A percentile compares a stretch with the other conserved stretches of the same genome.
phyloP scores from a whole-genome alignment of 1,140 invertebrate genomes.

The Schlechtendalia chinensis region DNA sequence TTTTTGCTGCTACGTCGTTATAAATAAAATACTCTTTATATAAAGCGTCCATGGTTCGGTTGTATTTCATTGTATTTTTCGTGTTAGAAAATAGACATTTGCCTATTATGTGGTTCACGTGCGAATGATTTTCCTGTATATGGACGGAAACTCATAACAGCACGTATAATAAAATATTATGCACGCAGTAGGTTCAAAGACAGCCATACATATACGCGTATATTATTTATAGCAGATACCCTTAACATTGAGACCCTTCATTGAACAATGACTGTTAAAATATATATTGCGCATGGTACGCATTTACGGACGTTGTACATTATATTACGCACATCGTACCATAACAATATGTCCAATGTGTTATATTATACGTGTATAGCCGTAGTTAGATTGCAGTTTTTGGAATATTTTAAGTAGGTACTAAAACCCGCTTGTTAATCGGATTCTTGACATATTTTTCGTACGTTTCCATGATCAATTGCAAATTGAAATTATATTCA shows the following conservation, averaged over 20 bases:
- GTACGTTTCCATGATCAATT: too few species aligned
- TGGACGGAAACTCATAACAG: not conserved
- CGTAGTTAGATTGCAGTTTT: not conserved
- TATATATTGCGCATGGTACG: not conserved
- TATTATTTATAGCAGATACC: not conserved
- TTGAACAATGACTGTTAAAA: conserved; percentile 8
- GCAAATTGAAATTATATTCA: too few species aligned
- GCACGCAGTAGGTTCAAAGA: too few species aligned
- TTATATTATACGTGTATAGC: too few species aligned
- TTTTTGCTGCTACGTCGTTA: too few species aligned
- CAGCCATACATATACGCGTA: too few species aligned
- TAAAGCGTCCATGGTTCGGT: too few species aligned
- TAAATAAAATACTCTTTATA: too few species aligned
- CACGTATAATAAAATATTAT: not conserved
- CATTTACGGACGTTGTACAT: not conserved
- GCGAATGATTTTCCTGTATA: not conserved
- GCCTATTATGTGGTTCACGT: not conserved
- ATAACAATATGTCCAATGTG: too few species aligned
- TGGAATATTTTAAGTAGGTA: not conserved
- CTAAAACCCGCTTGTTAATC: not conserved
- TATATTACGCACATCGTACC: not conserved
- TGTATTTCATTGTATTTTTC: too few species aligned
- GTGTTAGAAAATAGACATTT: not conserved
- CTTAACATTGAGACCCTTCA: not conserved
- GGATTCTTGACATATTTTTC: not conserved